phyloP scores from a whole-genome alignment of 2,888 invertebrate genomes.

The Campoplex nolae region DNA sequence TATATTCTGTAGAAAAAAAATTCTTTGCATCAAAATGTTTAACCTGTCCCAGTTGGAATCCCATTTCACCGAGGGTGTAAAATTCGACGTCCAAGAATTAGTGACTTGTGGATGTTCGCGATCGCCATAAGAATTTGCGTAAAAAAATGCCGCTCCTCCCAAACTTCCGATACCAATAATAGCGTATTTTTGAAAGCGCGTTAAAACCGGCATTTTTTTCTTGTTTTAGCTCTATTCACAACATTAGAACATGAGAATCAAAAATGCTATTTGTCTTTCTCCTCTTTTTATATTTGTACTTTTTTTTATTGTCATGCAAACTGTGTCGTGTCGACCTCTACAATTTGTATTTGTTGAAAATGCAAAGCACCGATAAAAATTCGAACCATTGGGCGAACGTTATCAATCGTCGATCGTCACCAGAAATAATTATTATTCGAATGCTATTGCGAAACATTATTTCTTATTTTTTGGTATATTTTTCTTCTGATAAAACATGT shows the following conservation, averaged over 20 bases:
- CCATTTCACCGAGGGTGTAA: constrained; percentile 90
- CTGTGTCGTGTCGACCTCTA: background rate
- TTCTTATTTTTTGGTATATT: background rate
- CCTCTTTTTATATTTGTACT: too few relatives aligned
- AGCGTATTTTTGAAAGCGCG: constrained; percentile 87
- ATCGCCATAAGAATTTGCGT: constrained; percentile 85
- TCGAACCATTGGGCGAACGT: background rate
- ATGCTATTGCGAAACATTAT: background rate
- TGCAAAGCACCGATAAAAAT: background rate
- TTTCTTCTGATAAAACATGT: background rate
- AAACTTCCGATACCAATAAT: constrained; percentile 88
- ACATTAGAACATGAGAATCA: background rate
- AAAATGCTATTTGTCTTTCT: too few relatives aligned
- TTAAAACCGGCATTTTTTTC: constrained; percentile 86
- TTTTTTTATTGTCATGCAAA: background rate
- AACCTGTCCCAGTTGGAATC: constrained; percentile 96
- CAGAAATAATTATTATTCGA: background rate
- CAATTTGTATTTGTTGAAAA: background rate
- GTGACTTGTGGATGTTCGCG: constrained; percentile 85
- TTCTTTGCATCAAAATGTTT: background rate
- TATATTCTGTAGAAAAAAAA: background rate
- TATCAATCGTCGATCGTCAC: background rate
- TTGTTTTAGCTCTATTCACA: background rate
- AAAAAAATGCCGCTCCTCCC: constrained; percentile 88
- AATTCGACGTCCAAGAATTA: constrained; percentile 90